A percentile compares a stretch with the other conserved stretches of the same genome.
These are phyloP conservation scores for Andrena bucephala DNA, from an alignment of 2,888 invertebrate genomes.

Conservation along the genomic window DNA sequence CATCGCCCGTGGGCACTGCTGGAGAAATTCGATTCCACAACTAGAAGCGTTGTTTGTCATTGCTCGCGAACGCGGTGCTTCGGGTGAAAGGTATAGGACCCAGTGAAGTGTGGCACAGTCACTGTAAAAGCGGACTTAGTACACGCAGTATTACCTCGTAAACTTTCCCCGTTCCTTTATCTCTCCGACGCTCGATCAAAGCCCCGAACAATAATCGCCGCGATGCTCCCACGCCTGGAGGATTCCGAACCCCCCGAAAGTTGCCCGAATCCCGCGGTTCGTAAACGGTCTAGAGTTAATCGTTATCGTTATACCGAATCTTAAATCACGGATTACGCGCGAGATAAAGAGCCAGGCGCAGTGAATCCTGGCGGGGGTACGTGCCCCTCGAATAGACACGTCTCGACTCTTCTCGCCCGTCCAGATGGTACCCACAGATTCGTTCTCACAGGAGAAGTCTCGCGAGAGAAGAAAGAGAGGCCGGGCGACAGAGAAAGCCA, in stretches of 20 bases:
- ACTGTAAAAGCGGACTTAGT: too few relatives aligned
- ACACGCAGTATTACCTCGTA: too few relatives aligned
- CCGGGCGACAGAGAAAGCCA: background rate
- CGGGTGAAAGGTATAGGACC: background rate
- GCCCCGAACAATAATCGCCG: too few relatives aligned
- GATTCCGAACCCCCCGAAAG: background rate
- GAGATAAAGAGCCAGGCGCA: slow-evolving; percentile 64
- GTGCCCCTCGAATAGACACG: slow-evolving; percentile 66
- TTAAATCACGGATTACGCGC: slow-evolving; percentile 62
- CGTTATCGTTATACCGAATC: slow-evolving; percentile 45
- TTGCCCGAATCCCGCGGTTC: background rate
- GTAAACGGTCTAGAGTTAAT: slow-evolving; percentile 41
- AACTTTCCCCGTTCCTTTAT: too few relatives aligned
- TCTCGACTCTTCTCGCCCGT: slow-evolving; percentile 63
- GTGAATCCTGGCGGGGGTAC: slow-evolving; percentile 59
- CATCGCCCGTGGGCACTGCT: background rate
- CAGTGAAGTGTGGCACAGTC: too few relatives aligned
- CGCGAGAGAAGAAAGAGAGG: background rate
- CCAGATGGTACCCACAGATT: slow-evolving; percentile 61
- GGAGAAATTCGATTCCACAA: background rate
- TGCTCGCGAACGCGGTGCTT: background rate
- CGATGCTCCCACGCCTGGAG: too few relatives aligned
- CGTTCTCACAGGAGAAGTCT: slow-evolving; percentile 44
- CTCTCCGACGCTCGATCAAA: too few relatives aligned
- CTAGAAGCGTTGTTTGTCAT: background rate